phyloP scores from a whole-genome alignment of 2,888 invertebrate species.

The Cephus spinipes region DNA sequence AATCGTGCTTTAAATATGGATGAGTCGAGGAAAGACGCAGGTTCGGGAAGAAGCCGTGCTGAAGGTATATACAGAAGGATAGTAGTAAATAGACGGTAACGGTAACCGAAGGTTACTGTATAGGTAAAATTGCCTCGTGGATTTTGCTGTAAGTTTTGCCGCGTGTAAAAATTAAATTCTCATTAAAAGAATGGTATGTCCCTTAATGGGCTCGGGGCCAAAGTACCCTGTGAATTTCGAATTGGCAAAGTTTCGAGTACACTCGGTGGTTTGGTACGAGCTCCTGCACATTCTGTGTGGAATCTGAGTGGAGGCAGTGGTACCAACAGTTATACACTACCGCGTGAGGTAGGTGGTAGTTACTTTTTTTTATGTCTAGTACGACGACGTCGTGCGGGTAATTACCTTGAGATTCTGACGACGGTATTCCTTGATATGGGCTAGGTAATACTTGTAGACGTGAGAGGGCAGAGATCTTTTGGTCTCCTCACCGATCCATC shows the following conservation, averaged over 20 bases:
- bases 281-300: background rate
- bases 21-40: background rate
- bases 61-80: background rate
- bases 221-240: background rate
- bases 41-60: background rate
- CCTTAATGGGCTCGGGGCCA: background rate
- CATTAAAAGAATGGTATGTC: background rate
- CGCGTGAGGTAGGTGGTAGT: background rate
- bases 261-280: background rate
- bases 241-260: background rate
- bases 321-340: background rate
- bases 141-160: background rate
- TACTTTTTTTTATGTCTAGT: background rate
- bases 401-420: conserved; percentile 68
- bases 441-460: conserved; percentile 76
- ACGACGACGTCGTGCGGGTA: background rate
- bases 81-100: background rate
- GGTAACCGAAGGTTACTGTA: background rate
- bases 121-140: background rate
- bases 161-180: background rate
- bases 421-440: conserved; percentile 62
- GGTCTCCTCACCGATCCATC: conserved; percentile 78
- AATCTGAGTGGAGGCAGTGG: background rate
- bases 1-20: background rate
- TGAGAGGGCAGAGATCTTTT: conserved; percentile 73